Conservation (phyloP, 2,797 vertebrate genomes). For the Bovichtus diacanthus region DNA sequence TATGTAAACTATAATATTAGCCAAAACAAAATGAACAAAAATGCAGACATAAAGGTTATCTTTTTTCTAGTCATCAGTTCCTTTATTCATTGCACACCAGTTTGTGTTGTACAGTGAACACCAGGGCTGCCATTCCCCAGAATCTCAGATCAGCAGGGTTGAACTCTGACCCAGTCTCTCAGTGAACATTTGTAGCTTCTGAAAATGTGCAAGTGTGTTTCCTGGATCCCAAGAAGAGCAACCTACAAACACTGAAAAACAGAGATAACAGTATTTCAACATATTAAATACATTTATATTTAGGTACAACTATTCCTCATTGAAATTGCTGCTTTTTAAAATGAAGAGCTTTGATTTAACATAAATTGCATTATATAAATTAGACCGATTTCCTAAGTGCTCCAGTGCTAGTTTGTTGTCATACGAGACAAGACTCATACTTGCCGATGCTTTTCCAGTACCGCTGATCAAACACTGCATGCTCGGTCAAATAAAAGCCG, state of each 20-base stretch:
- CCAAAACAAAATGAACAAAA: constrained; percentile 44
- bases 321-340: neutral
- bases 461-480: constrained; percentile 51
- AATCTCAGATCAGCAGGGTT: constrained; percentile 37
- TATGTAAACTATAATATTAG: neutral
- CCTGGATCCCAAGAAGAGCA: constrained; percentile 38
- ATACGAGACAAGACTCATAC: constrained; percentile 48
- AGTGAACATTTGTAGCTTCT: constrained; percentile 36
- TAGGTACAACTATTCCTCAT: neutral
- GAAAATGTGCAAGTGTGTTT: constrained; percentile 44
- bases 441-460: constrained; percentile 53
- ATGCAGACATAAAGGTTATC: constrained; percentile 44
- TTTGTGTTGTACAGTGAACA: constrained; percentile 57
- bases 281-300: neutral
- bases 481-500: constrained; percentile 54
- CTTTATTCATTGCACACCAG: constrained; percentile 67
- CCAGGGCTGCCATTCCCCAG: constrained; percentile 23
- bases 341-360: neutral
- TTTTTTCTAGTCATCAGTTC: constrained; percentile 48
- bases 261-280: constrained; percentile 26
- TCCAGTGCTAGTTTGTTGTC: constrained; percentile 18
- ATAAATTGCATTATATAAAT: neutral
- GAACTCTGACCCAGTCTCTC: constrained; percentile 25
- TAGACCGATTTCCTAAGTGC: neutral
- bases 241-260: constrained; percentile 50